These are phyloP conservation scores for Cerastis leucographa DNA, from an alignment of 2,888 invertebrate genomes.

Conservation along the genomic window DNA sequence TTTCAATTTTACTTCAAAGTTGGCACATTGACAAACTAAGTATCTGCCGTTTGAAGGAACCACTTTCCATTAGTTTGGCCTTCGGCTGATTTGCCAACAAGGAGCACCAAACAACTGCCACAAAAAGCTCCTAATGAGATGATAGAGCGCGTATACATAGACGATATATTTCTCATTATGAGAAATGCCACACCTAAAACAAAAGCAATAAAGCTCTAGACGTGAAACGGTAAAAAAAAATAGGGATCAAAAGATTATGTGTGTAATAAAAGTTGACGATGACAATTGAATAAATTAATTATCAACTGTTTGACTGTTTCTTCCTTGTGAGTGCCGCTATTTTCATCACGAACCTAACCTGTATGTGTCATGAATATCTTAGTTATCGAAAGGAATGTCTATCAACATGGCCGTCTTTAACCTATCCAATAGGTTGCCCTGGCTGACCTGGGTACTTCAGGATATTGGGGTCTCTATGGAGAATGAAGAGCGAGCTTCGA, in stretches of 20 bases:
- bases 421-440: no score
- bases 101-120: neutral
- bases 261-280: conserved; percentile 17
- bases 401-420: neutral
- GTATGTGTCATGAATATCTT: conserved; percentile 13
- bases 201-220: conserved; percentile 40
- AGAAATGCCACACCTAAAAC: conserved; percentile 11
- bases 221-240: conserved; percentile 24
- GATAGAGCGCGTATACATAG: conserved; percentile 11
- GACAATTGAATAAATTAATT: conserved; percentile 14
- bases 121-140: conserved; percentile 14
- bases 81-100: conserved; percentile 17
- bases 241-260: conserved; percentile 1
- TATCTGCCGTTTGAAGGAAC: neutral
- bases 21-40: conserved; percentile 20
- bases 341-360: neutral
- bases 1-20: conserved; percentile 12
- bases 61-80: conserved; percentile 25
- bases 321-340: conserved; percentile 23
- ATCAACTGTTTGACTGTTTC: conserved; percentile 23
- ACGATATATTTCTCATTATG: conserved; percentile 7
- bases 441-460: neutral
- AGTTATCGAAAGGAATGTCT: conserved; percentile 8
- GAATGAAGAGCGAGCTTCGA: neutral
- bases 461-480: neutral